A percentile compares a stretch with the other conserved stretches of the same genome.
Conservation (phyloP, 64 coral and sea anemone genomes). For the Dendrophyllia cribrosa region DNA sequence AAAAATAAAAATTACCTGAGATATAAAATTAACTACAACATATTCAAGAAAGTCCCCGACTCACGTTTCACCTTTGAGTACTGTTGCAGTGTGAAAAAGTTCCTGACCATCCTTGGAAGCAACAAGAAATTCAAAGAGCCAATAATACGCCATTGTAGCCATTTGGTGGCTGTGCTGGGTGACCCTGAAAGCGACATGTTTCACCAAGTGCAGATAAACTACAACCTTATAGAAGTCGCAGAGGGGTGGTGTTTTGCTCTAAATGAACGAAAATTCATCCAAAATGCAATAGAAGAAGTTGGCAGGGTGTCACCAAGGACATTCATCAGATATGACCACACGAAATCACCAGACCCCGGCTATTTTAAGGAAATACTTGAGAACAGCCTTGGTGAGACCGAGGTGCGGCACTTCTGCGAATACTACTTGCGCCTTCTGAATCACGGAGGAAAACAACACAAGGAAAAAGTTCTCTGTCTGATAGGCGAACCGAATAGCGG, state of each 20-base stretch:
- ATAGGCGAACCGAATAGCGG: slow-evolving; percentile 1
- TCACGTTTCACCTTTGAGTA: not conserved
- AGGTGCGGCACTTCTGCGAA: not conserved
- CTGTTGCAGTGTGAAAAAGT: not conserved
- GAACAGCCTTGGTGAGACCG: not conserved
- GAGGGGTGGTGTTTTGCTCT: not conserved
- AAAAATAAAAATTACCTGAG: too few species aligned
- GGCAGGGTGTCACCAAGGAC: too few species aligned
- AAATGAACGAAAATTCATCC: not conserved
- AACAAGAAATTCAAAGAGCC: not conserved
- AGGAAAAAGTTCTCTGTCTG: not conserved
- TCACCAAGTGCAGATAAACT: not conserved
- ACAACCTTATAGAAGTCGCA: not conserved
- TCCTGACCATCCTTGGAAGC: not conserved
- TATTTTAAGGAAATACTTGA: not conserved
- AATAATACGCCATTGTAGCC: not conserved
- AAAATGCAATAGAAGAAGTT: not conserved
- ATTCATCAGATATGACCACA: too few species aligned
- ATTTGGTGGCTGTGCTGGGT: not conserved
- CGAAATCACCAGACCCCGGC: too few species aligned
- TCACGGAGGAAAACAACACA: not conserved
- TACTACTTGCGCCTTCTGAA: not conserved
- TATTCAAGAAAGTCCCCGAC: too few species aligned
- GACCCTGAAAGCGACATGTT: not conserved
- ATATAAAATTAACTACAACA: too few species aligned